Base-by-base conservation (phyloP, 1,140 invertebrate genomes). In the Caenorhabditis briggsae region DNA sequence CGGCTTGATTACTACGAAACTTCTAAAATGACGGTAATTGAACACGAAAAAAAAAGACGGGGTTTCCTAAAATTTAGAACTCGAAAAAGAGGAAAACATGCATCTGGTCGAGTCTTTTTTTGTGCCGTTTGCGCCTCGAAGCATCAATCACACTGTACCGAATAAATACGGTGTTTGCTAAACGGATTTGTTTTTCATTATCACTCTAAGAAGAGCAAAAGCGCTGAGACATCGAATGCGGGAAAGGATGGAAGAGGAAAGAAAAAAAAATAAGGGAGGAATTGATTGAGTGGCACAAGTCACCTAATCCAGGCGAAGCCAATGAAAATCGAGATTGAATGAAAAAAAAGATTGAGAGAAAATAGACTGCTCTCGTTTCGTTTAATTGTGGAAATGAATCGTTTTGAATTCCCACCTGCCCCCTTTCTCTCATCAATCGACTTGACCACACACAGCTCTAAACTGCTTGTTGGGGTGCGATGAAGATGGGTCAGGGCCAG, bases 171-270 rank as follows among this genome's bases (percentile, higher is more conserved):
- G 43, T 78, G 70, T 78, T 78, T 78, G 70, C 70, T 53, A n/a
- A 78, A 78, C 70, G 70, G 70, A 78, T 78, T 78, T 78, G 70
- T 78, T 78, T 78, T 78, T 78, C 70, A 78, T 78, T 78, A 78
- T 78, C 70, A 78, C 43, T 78, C 70, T 16, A n/a, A 23, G 46
- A 78, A 78, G 33, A 41, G 70, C 70, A 78, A 78, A 78, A 48
- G 70, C 70, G 70, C 46, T 6, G 70, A 78, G 70, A 50, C 18
- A 70, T 41, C 16, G 41, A 11, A 46, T 25, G 41, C n/a, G 33
- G 64, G 16, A 70, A 23, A 70, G 33, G 33, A 14, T 16, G 50
- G 50, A 53, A 16, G 50, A 53, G 9, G 11, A 16, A 53, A 11
- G 50, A 53, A 53, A 53, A 53, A 53, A 53, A 53, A 2, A 78